Evolutionary conservation across 2,888 invertebrate species (phyloP).

Genomic region (Aricia artaxerxes): DNA sequence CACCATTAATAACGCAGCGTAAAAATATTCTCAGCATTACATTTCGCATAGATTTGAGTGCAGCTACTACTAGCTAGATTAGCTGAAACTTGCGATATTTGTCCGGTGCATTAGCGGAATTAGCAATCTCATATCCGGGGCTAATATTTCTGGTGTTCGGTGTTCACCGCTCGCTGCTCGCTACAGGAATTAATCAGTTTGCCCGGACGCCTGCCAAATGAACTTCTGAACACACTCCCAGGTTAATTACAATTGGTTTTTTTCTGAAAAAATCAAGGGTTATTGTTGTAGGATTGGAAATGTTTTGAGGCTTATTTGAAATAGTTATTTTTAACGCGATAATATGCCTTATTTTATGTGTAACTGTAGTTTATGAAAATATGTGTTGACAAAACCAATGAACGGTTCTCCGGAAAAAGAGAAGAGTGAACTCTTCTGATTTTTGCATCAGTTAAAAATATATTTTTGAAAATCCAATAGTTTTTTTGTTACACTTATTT

Average conservation of each 20-base stretch:
- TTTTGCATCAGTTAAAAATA: too few relatives aligned
- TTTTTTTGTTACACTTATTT: too few relatives aligned
- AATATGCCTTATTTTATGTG: too few relatives aligned
- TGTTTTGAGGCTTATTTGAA: background rate
- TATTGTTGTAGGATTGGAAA: constrained; percentile 1
- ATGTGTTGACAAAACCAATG: too few relatives aligned
- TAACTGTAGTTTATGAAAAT: too few relatives aligned
- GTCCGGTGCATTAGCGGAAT: constrained; percentile 77
- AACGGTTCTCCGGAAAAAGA: too few relatives aligned
- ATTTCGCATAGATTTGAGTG: constrained; percentile 53
- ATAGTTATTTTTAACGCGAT: background rate
- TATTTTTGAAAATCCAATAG: too few relatives aligned
- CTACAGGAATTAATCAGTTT: constrained; percentile 73
- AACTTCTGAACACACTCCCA: constrained; percentile 43
- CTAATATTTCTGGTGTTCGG: constrained; percentile 72
- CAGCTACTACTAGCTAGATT: constrained; percentile 50
- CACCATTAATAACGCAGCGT: background rate
- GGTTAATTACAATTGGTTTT: constrained; percentile 15
- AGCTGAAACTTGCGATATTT: constrained; percentile 66
- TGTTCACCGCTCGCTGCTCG: constrained; percentile 45
- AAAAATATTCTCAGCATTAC: constrained; percentile 34
- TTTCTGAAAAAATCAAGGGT: background rate
- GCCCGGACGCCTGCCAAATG: constrained; percentile 53
- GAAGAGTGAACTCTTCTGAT: too few relatives aligned
- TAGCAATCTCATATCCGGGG: constrained; percentile 75